A percentile compares a stretch with the other conserved stretches of the same genome.
phyloP scores from a whole-genome alignment of 2,888 invertebrate species.

The Escarpia spicata region DNA sequence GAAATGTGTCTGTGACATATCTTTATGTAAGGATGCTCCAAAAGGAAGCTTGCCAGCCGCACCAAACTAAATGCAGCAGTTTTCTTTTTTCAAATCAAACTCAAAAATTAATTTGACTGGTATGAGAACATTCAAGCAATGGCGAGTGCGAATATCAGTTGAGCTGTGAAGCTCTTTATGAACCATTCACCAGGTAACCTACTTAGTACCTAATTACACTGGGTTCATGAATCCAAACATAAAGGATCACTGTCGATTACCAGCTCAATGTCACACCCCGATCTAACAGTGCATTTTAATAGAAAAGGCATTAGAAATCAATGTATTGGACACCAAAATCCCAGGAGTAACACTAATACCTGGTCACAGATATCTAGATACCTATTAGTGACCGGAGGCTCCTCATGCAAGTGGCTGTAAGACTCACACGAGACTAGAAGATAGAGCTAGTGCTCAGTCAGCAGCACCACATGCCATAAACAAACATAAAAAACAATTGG shows the following conservation, averaged over 20 bases:
- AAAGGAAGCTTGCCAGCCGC: too few relatives aligned
- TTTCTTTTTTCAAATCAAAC: too few relatives aligned
- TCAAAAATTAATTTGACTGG: too few relatives aligned
- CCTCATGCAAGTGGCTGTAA: not conserved
- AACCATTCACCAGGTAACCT: not conserved
- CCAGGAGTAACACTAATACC: not conserved
- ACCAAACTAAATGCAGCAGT: too few relatives aligned
- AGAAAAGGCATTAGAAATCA: not conserved
- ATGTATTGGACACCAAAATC: not conserved
- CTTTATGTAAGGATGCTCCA: too few relatives aligned
- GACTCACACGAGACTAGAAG: not conserved
- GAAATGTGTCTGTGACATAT: too few relatives aligned
- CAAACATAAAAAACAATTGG: not conserved
- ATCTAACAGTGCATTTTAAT: not conserved
- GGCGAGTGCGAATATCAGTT: not conserved
- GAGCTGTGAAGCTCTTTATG: not conserved
- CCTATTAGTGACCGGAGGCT: not conserved
- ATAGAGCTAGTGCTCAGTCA: not conserved
- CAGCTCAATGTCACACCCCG: not conserved
- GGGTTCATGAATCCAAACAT: not conserved
- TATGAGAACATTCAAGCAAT: too few relatives aligned
- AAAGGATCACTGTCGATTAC: not conserved
- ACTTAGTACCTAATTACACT: not conserved
- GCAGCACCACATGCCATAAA: not conserved
- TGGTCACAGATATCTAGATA: not conserved